A percentile compares a stretch with the other conserved stretches of the same genome.
Evolutionary conservation across 2,797 vertebrate genomes (phyloP).

Genomic region (Poecilia velifera): DNA sequence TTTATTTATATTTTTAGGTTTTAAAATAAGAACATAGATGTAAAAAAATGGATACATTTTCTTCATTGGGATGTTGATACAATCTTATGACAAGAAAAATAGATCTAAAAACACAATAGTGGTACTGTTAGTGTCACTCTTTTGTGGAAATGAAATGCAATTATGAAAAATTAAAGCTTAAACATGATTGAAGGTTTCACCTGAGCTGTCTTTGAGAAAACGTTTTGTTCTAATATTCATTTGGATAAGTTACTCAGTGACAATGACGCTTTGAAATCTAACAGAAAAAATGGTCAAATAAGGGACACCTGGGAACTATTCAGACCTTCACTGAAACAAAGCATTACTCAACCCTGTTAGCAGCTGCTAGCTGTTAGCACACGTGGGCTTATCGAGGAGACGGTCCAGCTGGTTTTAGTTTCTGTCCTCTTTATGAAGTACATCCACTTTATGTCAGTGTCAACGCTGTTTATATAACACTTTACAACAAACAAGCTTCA

Average conservation of each 20-base stretch:
- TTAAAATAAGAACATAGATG: neutral
- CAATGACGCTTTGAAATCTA: neutral
- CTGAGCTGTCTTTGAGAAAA: neutral
- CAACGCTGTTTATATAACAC: neutral
- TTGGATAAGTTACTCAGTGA: neutral
- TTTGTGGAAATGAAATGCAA: neutral
- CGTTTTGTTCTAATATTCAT: neutral
- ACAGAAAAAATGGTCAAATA: neutral
- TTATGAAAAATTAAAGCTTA: neutral
- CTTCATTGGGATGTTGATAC: neutral
- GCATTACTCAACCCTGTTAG: neutral
- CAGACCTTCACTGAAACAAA: neutral
- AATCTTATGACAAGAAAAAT: neutral
- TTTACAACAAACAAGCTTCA: neutral
- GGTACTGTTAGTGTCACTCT: neutral
- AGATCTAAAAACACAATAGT: neutral
- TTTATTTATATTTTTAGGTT: neutral
- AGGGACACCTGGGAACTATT: neutral
- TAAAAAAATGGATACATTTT: neutral
- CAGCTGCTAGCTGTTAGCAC: neutral
- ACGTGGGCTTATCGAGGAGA: neutral
- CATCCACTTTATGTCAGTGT: neutral
- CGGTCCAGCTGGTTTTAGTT: neutral
- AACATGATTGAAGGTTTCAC: neutral
- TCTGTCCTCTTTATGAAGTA: neutral